These are phyloP conservation scores for Macropis europaea DNA, from an alignment of 2,888 invertebrate species.

Conservation along the genomic window DNA sequence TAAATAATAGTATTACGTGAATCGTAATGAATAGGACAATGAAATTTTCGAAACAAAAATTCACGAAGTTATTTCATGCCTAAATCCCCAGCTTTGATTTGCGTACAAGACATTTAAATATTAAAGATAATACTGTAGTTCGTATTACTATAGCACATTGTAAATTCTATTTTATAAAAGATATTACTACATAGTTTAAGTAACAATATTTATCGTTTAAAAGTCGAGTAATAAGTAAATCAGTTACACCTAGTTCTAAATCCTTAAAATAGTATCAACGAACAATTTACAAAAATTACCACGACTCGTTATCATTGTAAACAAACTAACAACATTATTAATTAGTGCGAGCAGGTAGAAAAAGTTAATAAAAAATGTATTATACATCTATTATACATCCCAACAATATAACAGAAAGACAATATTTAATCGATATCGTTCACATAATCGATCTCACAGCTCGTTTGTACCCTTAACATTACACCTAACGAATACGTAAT, in stretches of 20 bases:
- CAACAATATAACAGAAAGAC: too few relatives aligned
- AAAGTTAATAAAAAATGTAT: too few relatives aligned
- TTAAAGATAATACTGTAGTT: slow-evolving; percentile 32
- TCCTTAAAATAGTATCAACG: background rate
- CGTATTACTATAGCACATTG: background rate
- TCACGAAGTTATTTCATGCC: background rate
- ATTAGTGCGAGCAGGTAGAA: too few relatives aligned
- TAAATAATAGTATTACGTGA: too few relatives aligned
- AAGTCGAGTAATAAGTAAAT: slow-evolving; percentile 12
- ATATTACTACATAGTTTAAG: background rate
- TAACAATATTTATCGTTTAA: background rate
- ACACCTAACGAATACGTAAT: background rate
- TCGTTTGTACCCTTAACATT: slow-evolving; percentile 19
- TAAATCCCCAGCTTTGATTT: background rate
- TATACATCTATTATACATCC: too few relatives aligned
- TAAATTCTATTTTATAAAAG: too few relatives aligned
- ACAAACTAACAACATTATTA: background rate
- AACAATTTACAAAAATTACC: background rate
- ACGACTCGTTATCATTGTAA: background rate
- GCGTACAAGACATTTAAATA: background rate
- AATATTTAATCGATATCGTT: slow-evolving; percentile 2
- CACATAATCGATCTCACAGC: slow-evolving; percentile 18
- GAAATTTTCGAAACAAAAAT: too few relatives aligned
- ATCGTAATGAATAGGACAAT: too few relatives aligned
- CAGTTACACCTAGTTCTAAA: background rate